Conservation (phyloP, 1,140 invertebrate genomes). For the Drosophila sp. region DNA sequence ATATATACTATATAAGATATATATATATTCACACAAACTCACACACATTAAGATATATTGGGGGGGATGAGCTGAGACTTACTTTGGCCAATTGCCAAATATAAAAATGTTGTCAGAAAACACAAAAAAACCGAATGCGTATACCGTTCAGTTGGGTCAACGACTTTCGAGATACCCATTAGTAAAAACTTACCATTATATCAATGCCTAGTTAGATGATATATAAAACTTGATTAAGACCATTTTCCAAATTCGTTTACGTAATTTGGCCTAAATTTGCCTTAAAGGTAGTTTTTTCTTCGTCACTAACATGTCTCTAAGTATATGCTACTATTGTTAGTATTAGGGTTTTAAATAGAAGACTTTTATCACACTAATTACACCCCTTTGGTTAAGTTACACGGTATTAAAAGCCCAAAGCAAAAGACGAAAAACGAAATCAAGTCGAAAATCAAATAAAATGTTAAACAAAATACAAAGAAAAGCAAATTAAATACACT, state of each 20-base stretch:
- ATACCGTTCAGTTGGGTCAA: not conserved
- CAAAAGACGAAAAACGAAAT: not conserved
- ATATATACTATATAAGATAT: conserved; percentile 16
- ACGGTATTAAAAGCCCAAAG: conserved; percentile 12
- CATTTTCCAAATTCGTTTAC: too few species aligned
- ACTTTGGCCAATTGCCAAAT: conserved; percentile 71
- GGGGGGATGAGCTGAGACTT: conserved; percentile 60
- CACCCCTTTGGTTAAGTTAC: not conserved
- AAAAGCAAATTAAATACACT: conserved; percentile 70
- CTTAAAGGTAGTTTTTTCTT: too few species aligned
- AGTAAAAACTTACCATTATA: not conserved
- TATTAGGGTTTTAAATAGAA: not conserved
- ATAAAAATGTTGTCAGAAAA: conserved; percentile 60
- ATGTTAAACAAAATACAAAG: conserved; percentile 77
- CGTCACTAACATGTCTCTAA: too few species aligned
- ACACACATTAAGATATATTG: conserved; percentile 34
- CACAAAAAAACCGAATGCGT: conserved; percentile 17
- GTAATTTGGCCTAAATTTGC: too few species aligned
- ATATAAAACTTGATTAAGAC: too few species aligned
- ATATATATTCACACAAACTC: conserved; percentile 29
- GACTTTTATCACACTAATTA: not conserved
- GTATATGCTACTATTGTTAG: too few species aligned
- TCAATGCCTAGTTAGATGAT: too few species aligned
- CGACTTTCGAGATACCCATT: conserved; percentile 5
- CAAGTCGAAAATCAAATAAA: conserved; percentile 76